Conservation (phyloP, 2,888 invertebrate species). For the Diadegma fenestrale region DNA sequence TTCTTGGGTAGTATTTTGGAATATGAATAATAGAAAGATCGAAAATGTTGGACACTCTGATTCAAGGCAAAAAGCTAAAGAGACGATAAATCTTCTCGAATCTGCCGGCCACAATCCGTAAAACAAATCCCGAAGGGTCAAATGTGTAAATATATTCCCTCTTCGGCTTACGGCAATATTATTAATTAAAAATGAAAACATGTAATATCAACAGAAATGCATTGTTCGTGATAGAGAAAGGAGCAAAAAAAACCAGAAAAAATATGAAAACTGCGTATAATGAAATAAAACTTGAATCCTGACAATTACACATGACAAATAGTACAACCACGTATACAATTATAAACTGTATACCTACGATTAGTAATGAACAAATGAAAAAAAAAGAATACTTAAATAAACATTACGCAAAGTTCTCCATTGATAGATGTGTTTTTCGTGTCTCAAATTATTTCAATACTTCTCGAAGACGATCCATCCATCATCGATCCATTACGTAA, state of each 20-base stretch:
- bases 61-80: conserved; percentile 52
- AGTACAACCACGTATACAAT: conserved; percentile 72
- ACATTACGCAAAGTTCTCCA: conserved; percentile 65
- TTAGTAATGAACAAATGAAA: conserved; percentile 70
- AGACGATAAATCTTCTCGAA: conserved; percentile 49
- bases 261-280: conserved; percentile 32
- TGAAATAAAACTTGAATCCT: conserved; percentile 63
- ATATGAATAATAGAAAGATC: background rate
- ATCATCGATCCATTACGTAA: too few species aligned
- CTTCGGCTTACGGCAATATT: conserved; percentile 61
- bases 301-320: conserved; percentile 71
- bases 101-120: conserved; percentile 51
- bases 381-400: conserved; percentile 64
- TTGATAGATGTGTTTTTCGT: conserved; percentile 34
- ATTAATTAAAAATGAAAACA: conserved; percentile 58
- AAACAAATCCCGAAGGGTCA: conserved; percentile 50
- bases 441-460: conserved; percentile 9
- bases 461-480: background rate
- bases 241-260: conserved; percentile 9
- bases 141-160: conserved; percentile 63
- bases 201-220: conserved; percentile 44
- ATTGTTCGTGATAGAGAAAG: conserved; percentile 53
- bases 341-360: conserved; percentile 70
- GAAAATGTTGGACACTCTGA: conserved; percentile 26
- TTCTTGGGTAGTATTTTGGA: too few species aligned